These are phyloP conservation scores for Drosophila seguyi DNA, from an alignment of 1,140 invertebrate species.

Conservation along the genomic window DNA sequence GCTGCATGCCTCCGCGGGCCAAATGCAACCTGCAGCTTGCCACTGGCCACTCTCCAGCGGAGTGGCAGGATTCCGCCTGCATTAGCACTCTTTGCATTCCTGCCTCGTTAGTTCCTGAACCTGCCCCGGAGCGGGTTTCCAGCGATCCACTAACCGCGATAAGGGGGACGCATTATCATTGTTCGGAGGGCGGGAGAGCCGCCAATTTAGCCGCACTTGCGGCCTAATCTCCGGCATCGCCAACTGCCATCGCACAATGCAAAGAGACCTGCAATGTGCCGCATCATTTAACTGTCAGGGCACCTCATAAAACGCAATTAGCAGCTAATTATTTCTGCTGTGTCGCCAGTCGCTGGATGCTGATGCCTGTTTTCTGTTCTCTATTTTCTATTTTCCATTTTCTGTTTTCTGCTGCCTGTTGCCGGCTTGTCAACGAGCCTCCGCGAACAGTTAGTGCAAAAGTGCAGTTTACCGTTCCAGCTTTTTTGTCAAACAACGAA, in stretches of 20 bases:
- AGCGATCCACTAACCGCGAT: constrained; percentile 65
- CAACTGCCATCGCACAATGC: constrained; percentile 6
- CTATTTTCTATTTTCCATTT: not conserved
- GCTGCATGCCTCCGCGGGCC: constrained; percentile 67
- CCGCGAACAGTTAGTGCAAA: constrained; percentile 65
- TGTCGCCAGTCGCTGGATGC: constrained; percentile 30
- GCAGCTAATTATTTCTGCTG: constrained; percentile 73
- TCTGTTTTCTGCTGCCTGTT: constrained; percentile 3
- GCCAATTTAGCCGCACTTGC: constrained; percentile 23
- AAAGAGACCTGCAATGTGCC: constrained; percentile 29
- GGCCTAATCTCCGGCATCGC: constrained; percentile 28
- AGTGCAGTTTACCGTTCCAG: constrained; percentile 64
- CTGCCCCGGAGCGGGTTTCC: constrained; percentile 51
- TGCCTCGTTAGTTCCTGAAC: constrained; percentile 76
- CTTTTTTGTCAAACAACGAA: constrained; percentile 71
- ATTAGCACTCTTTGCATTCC: constrained; percentile 80
- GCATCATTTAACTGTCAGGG: constrained; percentile 63
- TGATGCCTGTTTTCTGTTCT: not conserved
- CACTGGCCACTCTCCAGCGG: not conserved
- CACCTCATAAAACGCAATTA: constrained; percentile 73
- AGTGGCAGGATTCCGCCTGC: constrained; percentile 44
- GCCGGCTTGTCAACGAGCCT: constrained; percentile 39
- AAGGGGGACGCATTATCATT: constrained; percentile 65
- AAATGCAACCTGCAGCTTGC: constrained; percentile 10
- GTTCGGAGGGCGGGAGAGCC: constrained; percentile 3